A percentile compares a stretch with the other conserved stretches of the same genome.
Conservation (phyloP, 2,888 invertebrate species). For the Fragum whitleyi region DNA sequence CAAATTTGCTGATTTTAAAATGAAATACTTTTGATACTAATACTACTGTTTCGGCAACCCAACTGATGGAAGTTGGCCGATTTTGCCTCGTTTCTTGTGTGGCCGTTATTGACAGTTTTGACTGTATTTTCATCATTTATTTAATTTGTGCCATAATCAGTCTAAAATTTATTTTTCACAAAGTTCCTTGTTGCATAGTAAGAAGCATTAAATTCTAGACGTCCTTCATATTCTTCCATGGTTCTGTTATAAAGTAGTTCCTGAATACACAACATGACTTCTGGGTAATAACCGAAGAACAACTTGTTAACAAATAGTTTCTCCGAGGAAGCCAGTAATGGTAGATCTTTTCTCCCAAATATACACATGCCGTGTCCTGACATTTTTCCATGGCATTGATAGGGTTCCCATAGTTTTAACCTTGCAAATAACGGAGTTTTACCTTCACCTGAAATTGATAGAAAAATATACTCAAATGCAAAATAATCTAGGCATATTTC, state of each 20-base stretch:
- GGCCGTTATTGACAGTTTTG: too few relatives aligned
- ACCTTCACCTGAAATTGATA: not conserved
- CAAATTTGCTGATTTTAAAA: too few relatives aligned
- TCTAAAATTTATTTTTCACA: not conserved
- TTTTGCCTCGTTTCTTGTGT: too few relatives aligned
- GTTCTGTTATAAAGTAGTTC: constrained; percentile 3
- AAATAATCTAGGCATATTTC: too few relatives aligned
- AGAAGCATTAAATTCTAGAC: not conserved
- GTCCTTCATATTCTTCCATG: not conserved
- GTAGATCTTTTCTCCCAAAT: not conserved
- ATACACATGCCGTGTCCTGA: not conserved
- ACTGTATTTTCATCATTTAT: too few relatives aligned
- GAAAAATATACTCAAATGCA: too few relatives aligned
- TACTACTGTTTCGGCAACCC: too few relatives aligned
- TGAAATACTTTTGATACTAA: too few relatives aligned
- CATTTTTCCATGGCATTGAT: not conserved
- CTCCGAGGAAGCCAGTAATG: not conserved
- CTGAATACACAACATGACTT: not conserved
- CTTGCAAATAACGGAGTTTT: not conserved
- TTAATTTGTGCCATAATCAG: too few relatives aligned
- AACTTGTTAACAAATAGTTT: not conserved
- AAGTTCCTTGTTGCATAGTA: not conserved
- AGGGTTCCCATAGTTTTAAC: not conserved
- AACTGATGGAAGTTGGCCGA: too few relatives aligned
- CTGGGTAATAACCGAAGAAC: not conserved